Evolutionary conservation across 2,113 vertebrate genomes (phyloP), one percentile per base, ranked within the genome.

Genomic region (Pitta sordida): DNA sequence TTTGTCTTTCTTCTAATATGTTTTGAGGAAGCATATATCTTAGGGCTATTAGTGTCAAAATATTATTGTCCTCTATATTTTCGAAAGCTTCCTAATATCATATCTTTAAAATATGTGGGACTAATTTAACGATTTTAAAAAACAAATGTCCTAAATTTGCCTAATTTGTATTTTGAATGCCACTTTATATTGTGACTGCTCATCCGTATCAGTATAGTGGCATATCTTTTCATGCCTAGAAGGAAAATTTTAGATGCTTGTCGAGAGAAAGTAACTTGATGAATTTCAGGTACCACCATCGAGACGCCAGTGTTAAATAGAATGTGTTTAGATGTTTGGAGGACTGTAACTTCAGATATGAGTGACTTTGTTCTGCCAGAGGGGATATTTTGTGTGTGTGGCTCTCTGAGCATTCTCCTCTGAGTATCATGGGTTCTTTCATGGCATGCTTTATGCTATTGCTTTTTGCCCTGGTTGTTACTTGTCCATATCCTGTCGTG

Each of bases 1-100:
- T 94, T 83, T 86, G 27, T 90, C 85, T 85, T 59, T 87, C 30
- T 48, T 80, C 24, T 88, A 71, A 63, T 76, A 49, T 20, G 26
- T 76, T 93, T 73, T 73, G 41, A 82, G 37, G 49, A 85, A 73
- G 15, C 46, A 43, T 88, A 30, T 14, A 80, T 96, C 71, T 94
- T 62, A 30, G 5, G 24, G 34, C 51, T 80, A 19, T 64, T 95
- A 76, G 41, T 91, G 62, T 87, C 58, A 85, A 79, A 91, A 43
- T 36, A 4, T 60, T 92, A 21, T 48, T 84, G 22, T 58, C 16
- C 12, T 63, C 15, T 56, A 4, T 73, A 60, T 59, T 71, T 58
- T 82, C 41, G 17, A 55, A 65, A 44, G 9, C 39, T 79, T 65
- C 22, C 20, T 53, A 46, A 32, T 70, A 65, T 8, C 6, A 6